Evolutionary conservation across 2,888 invertebrate species (phyloP), one percentile per base, ranked within the genome.

Genomic region (Cheilosia urbana): DNA sequence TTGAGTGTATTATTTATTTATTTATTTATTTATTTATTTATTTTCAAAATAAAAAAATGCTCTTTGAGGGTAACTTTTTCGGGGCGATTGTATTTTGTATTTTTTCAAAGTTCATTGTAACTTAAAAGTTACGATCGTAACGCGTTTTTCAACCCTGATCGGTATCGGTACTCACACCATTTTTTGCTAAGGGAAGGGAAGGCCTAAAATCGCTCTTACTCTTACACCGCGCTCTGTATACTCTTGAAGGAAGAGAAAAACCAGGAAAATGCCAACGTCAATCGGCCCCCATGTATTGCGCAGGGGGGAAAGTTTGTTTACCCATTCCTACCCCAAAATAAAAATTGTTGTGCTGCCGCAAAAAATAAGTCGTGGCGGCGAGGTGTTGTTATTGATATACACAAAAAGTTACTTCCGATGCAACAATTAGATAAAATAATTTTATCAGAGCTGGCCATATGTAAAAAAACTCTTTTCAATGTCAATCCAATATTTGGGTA

Each of bases 151-250:
- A n/a, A n/a, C n/a, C n/a, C n/a, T n/a, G n/a, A n/a, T n/a, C n/a
- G n/a, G n/a, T 58, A 34, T 37, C 13, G 37, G 13, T 13, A 49
- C 66, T 49, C 76, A 76, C 66, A 49, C 42, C 30, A 66, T 30
- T 49, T 49, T 68, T 76, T 58, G 42, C 76, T 76, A 68, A 76
- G 60, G 76, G 76, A 68, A 76, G 66, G 66, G 76, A 68, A 76
- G 66, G 66, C 37, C 66, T 34, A 34, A 49, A 27, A n/a, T n/a
- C 4, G 4, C 42, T 55, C 42, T 55, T 45, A 13, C 19, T 19
- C 24, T 47, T n/a, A 5, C 17, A 2, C 11, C 11, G 2, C 0
- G 7, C 2, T 0, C 5, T 0, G 27, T 27, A 7, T 11, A 9
- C 47, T 47, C 17, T 27, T 40, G 11, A 17, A 5, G n/a, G 6